phyloP scores from a whole-genome alignment of 2,113 vertebrate genomes.

The Tachycineta bicolor region DNA sequence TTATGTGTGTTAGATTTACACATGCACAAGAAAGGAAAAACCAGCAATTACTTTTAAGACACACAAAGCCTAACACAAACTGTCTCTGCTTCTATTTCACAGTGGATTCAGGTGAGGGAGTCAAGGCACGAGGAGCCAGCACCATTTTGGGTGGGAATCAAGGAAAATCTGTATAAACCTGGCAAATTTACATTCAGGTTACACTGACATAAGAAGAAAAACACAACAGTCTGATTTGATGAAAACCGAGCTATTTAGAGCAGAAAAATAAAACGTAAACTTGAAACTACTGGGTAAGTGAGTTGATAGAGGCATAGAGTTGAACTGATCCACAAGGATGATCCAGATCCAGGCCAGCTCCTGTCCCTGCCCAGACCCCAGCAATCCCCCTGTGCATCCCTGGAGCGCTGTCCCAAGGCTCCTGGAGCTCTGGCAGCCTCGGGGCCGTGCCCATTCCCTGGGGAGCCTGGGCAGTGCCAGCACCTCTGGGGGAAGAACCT shows the following conservation, averaged over 20 bases:
- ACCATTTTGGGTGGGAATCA: neutral
- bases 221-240: fast-evolving
- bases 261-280: neutral
- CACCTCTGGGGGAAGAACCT: neutral
- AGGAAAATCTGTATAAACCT: neutral
- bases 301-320: fast-evolving
- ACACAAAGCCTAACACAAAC: neutral
- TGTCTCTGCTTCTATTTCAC: neutral
- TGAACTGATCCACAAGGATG: fast-evolving
- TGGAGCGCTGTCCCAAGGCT: neutral
- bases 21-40: neutral
- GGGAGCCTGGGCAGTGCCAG: neutral
- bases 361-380: neutral
- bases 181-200: neutral
- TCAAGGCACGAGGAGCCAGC: neutral
- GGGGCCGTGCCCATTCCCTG: neutral
- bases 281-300: neutral
- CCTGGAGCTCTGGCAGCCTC: neutral
- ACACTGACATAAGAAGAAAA: neutral
- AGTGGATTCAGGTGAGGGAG: neutral
- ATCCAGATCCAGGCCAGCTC: fast-evolving
- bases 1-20: neutral
- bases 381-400: neutral
- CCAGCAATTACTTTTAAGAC: neutral
- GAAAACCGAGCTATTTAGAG: neutral